These are phyloP conservation scores for Struthidea cinerea DNA, from an alignment of 2,113 vertebrate species.

Conservation along the genomic window DNA sequence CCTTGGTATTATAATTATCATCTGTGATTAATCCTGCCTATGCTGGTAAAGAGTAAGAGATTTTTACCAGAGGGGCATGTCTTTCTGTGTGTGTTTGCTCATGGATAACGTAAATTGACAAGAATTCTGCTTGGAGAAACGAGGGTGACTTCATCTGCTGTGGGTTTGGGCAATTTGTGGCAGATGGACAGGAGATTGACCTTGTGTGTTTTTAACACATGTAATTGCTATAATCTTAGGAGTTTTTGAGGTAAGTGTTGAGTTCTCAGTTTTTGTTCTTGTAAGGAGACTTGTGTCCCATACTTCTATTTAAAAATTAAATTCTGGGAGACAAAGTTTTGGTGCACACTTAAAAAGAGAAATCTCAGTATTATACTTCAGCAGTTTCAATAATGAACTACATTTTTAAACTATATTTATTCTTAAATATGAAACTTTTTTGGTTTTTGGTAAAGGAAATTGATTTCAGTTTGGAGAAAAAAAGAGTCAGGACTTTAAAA, in stretches of 20 bases:
- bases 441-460: not conserved
- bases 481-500: not conserved
- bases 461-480: not conserved
- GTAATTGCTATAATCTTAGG: not conserved
- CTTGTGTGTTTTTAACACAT: not conserved
- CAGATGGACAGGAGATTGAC: not conserved
- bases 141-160: not conserved
- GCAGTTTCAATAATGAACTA: not conserved
- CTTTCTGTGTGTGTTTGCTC: not conserved
- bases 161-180: not conserved
- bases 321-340: not conserved
- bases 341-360: not conserved
- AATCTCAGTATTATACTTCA: not conserved
- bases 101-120: not conserved
- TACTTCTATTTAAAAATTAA: not conserved
- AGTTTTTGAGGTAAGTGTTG: not conserved
- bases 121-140: not conserved
- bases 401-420: not conserved
- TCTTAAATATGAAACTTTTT: not conserved
- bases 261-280: not conserved
- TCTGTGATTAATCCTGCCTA: conserved; percentile 37
- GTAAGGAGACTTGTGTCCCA: not conserved
- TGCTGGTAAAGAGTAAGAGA: not conserved
- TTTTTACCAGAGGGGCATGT: conserved; percentile 18
- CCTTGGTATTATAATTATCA: conserved; percentile 42